Percentiles rank a stretch among this genome's conserved stretches.
Evolutionary conservation across 2,797 vertebrate genomes (phyloP).

Genomic region (Gymnocypris eckloni): DNA sequence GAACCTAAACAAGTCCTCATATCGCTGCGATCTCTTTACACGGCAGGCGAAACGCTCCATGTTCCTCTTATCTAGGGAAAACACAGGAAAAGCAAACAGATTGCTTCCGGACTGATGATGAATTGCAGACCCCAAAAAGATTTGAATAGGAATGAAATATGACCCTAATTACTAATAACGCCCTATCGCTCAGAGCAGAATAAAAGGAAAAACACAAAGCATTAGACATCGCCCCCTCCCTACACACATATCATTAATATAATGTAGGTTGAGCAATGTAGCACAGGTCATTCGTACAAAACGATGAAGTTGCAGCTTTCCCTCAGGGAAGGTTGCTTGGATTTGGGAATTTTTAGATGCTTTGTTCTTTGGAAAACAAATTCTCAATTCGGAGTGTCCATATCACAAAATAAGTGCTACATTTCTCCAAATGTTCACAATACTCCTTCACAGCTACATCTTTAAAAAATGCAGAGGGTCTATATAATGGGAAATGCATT

Average conservation of each 20-base stretch:
- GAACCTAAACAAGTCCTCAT: slow-evolving; percentile 42
- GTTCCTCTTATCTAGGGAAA: slow-evolving; percentile 33
- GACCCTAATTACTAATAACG: slow-evolving; percentile 37
- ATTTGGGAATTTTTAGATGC: neutral
- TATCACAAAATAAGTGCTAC: neutral
- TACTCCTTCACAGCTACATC: neutral
- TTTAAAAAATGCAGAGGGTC: neutral
- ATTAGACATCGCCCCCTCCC: neutral
- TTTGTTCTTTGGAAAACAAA: neutral
- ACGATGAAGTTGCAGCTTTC: neutral
- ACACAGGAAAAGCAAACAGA: slow-evolving; percentile 48
- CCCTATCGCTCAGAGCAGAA: slow-evolving; percentile 18
- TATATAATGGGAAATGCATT: slow-evolving; percentile 6
- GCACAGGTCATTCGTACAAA: slow-evolving; percentile 30
- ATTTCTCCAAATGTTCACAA: neutral
- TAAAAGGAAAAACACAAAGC: slow-evolving; percentile 28
- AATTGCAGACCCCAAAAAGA: slow-evolving; percentile 47
- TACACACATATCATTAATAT: slow-evolving; percentile 36
- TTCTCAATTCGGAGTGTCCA: neutral
- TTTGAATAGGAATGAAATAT: slow-evolving; percentile 35
- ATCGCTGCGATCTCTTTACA: slow-evolving; percentile 38
- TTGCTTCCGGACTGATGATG: slow-evolving; percentile 41
- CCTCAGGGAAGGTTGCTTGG: neutral
- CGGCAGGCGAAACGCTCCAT: slow-evolving; percentile 24
- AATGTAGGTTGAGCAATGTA: slow-evolving; percentile 28